Evolutionary conservation across 2,888 invertebrate genomes (phyloP).

Genomic region (Protophormia terraenovae): DNA sequence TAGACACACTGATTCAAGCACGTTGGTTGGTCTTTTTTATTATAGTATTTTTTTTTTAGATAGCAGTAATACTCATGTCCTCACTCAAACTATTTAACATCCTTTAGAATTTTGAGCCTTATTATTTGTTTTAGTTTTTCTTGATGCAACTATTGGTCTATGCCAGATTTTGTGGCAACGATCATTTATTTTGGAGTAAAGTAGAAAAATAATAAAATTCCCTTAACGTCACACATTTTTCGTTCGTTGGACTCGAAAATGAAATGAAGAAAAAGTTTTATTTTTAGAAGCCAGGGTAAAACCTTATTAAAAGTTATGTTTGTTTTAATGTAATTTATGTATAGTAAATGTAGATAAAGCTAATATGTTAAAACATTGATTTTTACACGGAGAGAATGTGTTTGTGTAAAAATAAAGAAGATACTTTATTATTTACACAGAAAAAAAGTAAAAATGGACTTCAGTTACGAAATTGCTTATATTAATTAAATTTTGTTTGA

Average conservation of each 20-base stretch:
- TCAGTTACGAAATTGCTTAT: too few relatives aligned
- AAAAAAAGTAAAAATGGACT: too few relatives aligned
- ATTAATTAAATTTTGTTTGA: too few relatives aligned
- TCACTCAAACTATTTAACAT: slow-evolving; percentile 29
- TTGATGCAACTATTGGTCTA: slow-evolving; percentile 40
- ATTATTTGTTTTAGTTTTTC: slow-evolving; percentile 39
- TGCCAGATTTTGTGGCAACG: slow-evolving; percentile 67
- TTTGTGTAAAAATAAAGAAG: background rate
- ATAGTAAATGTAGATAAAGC: too few relatives aligned
- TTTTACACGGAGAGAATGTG: slow-evolving; percentile 35
- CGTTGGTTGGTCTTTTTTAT: background rate
- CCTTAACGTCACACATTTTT: slow-evolving; percentile 66
- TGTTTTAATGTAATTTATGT: slow-evolving; percentile 50
- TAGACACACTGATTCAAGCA: background rate
- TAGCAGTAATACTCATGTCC: slow-evolving; percentile 15
- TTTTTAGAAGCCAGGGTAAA: too few relatives aligned
- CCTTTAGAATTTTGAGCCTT: background rate
- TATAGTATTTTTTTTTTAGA: background rate
- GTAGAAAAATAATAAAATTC: slow-evolving; percentile 66
- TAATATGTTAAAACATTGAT: background rate
- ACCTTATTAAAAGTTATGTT: slow-evolving; percentile 47
- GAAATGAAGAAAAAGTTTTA: too few relatives aligned
- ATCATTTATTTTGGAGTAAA: slow-evolving; percentile 68
- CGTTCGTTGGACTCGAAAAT: slow-evolving; percentile 27
- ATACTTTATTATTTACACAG: too few relatives aligned